phyloP scores from a whole-genome alignment of 2,888 invertebrate genomes.

The Hirtodrosophila duncani region DNA sequence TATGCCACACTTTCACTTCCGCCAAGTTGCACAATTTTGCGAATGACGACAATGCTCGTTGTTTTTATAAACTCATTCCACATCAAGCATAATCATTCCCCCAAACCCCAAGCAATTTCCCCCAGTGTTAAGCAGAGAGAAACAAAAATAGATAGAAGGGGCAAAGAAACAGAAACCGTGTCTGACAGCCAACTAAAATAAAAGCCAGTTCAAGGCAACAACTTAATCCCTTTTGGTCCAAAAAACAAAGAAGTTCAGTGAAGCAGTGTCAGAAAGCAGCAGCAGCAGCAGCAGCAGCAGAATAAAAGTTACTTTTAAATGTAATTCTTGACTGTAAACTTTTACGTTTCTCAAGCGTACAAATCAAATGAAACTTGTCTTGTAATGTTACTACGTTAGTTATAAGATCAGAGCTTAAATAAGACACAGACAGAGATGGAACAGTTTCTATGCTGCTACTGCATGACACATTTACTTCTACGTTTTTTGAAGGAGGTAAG shows the following conservation, averaged over 20 bases:
- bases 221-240: constrained; percentile 56
- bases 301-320: constrained; percentile 51
- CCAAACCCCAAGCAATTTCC: too few species aligned
- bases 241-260: constrained; percentile 16
- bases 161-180: too few species aligned
- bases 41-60: constrained; percentile 42
- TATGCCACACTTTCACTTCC: constrained; percentile 43
- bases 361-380: constrained; percentile 38
- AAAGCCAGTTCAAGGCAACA: constrained; percentile 50
- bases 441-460: too few species aligned
- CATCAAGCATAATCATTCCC: too few species aligned
- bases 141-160: too few species aligned
- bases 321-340: constrained; percentile 48
- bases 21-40: constrained; percentile 37
- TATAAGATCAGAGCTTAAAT: too few species aligned
- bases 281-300: background rate
- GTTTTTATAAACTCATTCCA: constrained; percentile 44
- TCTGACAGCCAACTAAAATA: constrained; percentile 39
- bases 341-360: constrained; percentile 41
- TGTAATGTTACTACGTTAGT: constrained; percentile 23
- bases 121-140: too few species aligned
- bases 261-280: background rate
- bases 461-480: too few species aligned
- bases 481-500: too few species aligned
- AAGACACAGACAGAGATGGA: too few species aligned